Evolutionary conservation across 1,140 invertebrate genomes (phyloP).

Genomic region (Amyelois transitella): DNA sequence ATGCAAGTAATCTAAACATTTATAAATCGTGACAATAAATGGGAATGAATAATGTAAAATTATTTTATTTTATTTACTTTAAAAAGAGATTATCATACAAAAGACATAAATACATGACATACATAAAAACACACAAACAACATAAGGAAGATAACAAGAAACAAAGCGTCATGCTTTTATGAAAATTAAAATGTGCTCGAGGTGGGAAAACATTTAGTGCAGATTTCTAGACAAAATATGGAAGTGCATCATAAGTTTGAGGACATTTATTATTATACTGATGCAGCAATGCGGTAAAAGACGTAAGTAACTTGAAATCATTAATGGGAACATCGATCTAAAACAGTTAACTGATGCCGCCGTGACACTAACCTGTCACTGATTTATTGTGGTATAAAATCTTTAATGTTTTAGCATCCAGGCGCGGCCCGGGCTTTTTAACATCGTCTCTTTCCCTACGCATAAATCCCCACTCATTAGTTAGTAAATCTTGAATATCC

Average conservation of each 20-base stretch:
- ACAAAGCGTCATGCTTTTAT: constrained; percentile 46
- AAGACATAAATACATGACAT: no score
- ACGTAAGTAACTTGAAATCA: constrained; percentile 15
- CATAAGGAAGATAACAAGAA: neutral
- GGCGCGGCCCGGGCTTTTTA: constrained; percentile 93
- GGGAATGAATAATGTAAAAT: neutral
- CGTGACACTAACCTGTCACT: constrained; percentile 72
- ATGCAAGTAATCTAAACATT: neutral
- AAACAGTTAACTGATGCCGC: constrained; percentile 42
- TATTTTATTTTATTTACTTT: no score
- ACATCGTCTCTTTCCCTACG: constrained; percentile 91
- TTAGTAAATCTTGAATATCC: constrained; percentile 73
- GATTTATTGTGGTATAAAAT: constrained; percentile 65
- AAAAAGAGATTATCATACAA: no score
- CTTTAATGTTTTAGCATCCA: constrained; percentile 73
- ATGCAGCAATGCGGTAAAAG: constrained; percentile 31
- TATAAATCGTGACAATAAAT: neutral
- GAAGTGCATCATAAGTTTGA: constrained; percentile 45
- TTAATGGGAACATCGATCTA: constrained; percentile 55
- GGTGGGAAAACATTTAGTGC: constrained; percentile 60
- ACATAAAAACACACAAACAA: constrained; percentile 19
- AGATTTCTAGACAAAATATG: constrained; percentile 45
- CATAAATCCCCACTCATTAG: constrained; percentile 83
- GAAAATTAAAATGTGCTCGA: constrained; percentile 47
- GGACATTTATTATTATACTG: constrained; percentile 29